phyloP scores from a whole-genome alignment of 35 echinoderm and acorn worm genomes.

The Heliocidaris tuberculata region DNA sequence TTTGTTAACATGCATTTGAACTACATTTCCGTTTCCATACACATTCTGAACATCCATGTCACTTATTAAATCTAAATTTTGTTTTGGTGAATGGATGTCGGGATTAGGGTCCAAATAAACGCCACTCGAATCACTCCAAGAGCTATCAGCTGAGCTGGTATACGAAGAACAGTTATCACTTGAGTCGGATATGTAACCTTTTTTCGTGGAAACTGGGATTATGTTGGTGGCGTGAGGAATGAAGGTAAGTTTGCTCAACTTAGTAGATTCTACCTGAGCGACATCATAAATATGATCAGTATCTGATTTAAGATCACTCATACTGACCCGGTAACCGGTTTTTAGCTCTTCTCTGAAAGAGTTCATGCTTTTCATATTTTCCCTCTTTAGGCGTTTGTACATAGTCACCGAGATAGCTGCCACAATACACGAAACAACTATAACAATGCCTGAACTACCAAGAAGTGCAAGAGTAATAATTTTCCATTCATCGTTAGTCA shows the following conservation, averaged over 20 bases:
- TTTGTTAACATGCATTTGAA: neutral
- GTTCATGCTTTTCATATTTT: neutral
- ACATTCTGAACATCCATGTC: neutral
- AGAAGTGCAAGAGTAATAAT: neutral
- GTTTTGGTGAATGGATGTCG: neutral
- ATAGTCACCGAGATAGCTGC: neutral
- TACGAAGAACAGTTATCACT: neutral
- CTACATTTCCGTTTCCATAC: neutral
- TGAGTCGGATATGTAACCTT: neutral
- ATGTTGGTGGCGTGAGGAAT: neutral
- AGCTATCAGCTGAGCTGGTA: neutral
- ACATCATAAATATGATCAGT: neutral
- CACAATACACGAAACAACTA: neutral
- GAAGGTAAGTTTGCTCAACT: neutral
- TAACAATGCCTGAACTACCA: neutral
- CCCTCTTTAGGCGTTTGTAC: neutral
- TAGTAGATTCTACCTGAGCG: neutral
- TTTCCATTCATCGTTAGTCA: neutral
- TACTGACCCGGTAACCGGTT: neutral
- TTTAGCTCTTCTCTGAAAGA: neutral
- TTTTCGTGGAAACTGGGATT: neutral
- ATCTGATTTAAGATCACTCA: neutral
- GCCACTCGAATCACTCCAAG: neutral
- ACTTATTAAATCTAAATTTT: neutral
- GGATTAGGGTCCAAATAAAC: neutral